Evolutionary conservation across 2,113 vertebrate species (phyloP).

Genomic region (Opisthocomus hoazin): DNA sequence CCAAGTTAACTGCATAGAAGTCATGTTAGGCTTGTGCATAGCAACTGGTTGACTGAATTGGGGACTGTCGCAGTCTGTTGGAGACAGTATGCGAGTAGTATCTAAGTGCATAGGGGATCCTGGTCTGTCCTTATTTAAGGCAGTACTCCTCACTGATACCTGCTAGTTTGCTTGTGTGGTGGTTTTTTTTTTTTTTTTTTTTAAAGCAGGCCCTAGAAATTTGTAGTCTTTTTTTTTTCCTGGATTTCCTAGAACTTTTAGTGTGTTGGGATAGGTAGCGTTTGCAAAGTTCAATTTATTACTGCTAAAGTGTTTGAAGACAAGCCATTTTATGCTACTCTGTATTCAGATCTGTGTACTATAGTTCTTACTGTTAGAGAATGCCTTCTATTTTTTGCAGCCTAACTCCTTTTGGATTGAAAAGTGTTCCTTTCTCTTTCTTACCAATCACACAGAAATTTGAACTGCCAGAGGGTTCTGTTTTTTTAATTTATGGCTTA

Average conservation of each 20-base stretch:
- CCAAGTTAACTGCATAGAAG: neutral
- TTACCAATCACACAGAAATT: neutral
- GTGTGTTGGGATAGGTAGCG: neutral
- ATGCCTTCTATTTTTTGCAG: neutral
- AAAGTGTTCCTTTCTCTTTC: neutral
- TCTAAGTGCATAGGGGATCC: neutral
- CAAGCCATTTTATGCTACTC: neutral
- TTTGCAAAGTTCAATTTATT: neutral
- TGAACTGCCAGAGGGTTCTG: neutral
- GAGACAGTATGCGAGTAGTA: neutral
- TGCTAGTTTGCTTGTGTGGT: neutral
- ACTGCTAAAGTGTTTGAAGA: neutral
- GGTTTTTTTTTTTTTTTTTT: neutral
- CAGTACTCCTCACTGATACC: neutral
- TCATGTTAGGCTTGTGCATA: neutral
- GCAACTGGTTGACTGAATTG: neutral
- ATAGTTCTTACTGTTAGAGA: neutral
- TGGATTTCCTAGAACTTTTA: neutral
- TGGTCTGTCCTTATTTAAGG: neutral
- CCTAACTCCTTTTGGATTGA: neutral
- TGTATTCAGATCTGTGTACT: neutral
- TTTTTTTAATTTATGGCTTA: neutral
- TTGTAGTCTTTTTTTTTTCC: fast-evolving
- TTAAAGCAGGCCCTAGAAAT: neutral
- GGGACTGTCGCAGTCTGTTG: neutral